Conservation (phyloP, 2,113 vertebrate species). For the Paradisaea rubra region DNA sequence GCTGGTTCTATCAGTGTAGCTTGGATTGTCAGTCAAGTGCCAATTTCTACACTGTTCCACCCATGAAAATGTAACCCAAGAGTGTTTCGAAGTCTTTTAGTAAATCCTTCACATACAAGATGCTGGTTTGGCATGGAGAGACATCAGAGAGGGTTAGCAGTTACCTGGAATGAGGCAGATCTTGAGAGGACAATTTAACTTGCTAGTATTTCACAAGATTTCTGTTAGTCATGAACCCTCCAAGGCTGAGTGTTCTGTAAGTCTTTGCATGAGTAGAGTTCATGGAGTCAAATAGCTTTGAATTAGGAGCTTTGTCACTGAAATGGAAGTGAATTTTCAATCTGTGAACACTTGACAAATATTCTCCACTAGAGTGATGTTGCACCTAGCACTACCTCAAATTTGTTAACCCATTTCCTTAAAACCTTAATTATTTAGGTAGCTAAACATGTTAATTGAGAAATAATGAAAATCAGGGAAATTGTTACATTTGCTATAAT, state of each 20-base stretch:
- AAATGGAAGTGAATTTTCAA: not conserved
- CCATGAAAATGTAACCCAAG: not conserved
- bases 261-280: not conserved
- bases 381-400: not conserved
- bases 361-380: not conserved
- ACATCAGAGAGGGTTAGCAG: not conserved
- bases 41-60: not conserved
- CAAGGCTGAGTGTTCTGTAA: not conserved
- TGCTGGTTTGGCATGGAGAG: not conserved
- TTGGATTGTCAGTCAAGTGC: not conserved
- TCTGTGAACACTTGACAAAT: not conserved
- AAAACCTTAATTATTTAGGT: not conserved
- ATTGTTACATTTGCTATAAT: not conserved
- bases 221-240: not conserved
- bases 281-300: not conserved
- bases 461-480: not conserved
- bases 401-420: not conserved
- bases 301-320: not conserved
- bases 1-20: not conserved
- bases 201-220: not conserved
- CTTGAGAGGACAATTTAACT: not conserved
- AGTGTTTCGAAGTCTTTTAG: not conserved
- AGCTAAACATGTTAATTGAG: not conserved
- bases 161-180: not conserved
- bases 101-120: not conserved